Base-by-base conservation (phyloP, 2,888 invertebrate species). In the Keiferia lycopersicella region DNA sequence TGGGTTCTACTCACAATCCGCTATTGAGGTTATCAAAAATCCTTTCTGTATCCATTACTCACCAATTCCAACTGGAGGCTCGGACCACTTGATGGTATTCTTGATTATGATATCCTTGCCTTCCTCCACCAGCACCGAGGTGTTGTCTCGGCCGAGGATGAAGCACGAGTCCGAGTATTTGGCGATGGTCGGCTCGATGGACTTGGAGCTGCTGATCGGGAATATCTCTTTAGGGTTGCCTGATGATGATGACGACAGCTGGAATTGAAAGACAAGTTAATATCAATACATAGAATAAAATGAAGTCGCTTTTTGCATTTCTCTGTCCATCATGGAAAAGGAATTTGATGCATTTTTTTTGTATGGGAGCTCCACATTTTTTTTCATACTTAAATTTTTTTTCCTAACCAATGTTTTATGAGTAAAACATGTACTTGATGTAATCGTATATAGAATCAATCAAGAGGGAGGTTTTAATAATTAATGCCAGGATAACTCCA, bases 131-230 rank as follows among this genome's bases (percentile, higher is more conserved):
- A 98, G 93, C 66, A 98, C 96, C 0, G 98, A 96, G 75, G 96
- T 96, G 57, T 95, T 95, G 82, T 99, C 98, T 74, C 97, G 94
- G 0, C 97, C 96, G 38, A 99, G 93, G 7, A 97, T 95, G 79
- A 98, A 95, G 22, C 95, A 93, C 62, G 93, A 94, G 67, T 96
- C 94, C 0, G 95, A 94, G 67, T 96, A 92, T 75, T 96, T 94
- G n/a, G 95, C 94, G 72, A 97, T 94, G 64, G 95, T 96, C 0
- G 98, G 97, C 78, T 98, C 98, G 51, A 95, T 93, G 14, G 95
- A 95, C 75, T 95, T 94, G 0, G 94, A 94, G 66, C 95, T 95
- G 66, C 96, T 96, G 2, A 96, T 96, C 0, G 97, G 96, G 82
- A 98, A 98, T 58, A 98, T 88, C 77, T 98, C 97, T 77, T 95